These are phyloP conservation scores for Pogonus chalceus DNA, from an alignment of 1,140 invertebrate genomes.

Conservation along the genomic window DNA sequence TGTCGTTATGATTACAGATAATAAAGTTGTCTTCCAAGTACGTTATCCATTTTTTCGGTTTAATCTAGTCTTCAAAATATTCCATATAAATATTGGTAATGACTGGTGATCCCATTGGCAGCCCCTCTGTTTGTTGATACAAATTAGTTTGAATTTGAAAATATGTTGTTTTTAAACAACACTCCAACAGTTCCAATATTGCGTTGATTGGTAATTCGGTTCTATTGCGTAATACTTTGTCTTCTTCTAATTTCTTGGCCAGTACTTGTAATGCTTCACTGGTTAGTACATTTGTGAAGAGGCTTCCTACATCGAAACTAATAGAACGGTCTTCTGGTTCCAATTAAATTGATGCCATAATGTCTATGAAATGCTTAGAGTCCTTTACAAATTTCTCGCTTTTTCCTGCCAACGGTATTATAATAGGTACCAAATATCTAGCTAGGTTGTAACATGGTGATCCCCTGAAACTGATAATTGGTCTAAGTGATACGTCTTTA, in stretches of 20 bases:
- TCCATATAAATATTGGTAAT: constrained; percentile 12
- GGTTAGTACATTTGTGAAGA: constrained; percentile 16
- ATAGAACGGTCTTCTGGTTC: constrained; percentile 8
- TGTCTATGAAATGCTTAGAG: constrained; percentile 12
- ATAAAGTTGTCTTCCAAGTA: constrained; percentile 22
- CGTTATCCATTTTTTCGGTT: constrained; percentile 12
- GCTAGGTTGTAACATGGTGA: constrained; percentile 13
- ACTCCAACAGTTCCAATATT: neutral
- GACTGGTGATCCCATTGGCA: constrained; percentile 10
- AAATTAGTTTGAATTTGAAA: neutral
- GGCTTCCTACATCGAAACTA: constrained; percentile 16
- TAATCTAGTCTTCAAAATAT: constrained; percentile 10
- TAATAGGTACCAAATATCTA: neutral
- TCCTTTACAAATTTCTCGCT: constrained; percentile 10
- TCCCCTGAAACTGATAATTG: constrained; percentile 13
- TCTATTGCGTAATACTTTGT: constrained; percentile 12
- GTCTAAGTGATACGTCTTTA: constrained; percentile 8
- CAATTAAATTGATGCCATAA: neutral
- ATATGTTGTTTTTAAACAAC: neutral
- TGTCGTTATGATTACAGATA: constrained; percentile 10
- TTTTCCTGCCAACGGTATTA: neutral
- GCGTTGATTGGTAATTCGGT: neutral
- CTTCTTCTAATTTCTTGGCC: constrained; percentile 9
- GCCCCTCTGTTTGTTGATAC: neutral
- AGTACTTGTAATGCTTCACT: neutral